These are phyloP conservation scores for Eurypyga helias DNA, from an alignment of 2,113 vertebrate species.

Conservation along the genomic window DNA sequence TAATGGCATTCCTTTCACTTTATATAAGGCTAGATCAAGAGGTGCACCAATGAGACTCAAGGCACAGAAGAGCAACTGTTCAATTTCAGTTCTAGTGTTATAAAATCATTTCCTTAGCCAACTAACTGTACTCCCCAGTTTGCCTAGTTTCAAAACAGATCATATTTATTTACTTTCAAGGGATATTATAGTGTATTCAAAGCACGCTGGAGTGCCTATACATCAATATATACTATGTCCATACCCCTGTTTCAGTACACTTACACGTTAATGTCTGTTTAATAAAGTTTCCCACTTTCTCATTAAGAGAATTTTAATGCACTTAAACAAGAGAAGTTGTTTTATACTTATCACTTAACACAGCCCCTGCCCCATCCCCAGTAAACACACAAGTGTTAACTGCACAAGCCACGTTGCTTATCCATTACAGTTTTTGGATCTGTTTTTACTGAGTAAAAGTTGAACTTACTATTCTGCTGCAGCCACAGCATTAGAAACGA, in stretches of 20 bases:
- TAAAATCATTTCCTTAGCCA: background rate
- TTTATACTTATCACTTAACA: background rate
- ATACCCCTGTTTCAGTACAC: background rate
- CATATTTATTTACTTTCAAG: background rate
- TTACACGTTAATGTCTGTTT: background rate
- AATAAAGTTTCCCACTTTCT: background rate
- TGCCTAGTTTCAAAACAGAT: background rate
- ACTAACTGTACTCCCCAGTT: background rate
- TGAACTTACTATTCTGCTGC: background rate
- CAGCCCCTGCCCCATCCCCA: background rate
- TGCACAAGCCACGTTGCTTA: background rate
- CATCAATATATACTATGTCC: background rate
- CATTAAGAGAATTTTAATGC: background rate
- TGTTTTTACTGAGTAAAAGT: background rate
- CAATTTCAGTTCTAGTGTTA: background rate
- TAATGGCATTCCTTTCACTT: background rate
- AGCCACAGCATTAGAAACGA: background rate
- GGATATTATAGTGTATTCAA: background rate
- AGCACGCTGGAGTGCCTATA: background rate
- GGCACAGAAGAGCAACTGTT: background rate
- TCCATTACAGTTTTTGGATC: background rate
- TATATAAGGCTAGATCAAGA: background rate
- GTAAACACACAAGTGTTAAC: background rate
- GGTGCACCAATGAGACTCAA: background rate
- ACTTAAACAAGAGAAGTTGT: background rate